Evolutionary conservation across 2,113 vertebrate genomes (phyloP), one percentile per base, ranked within the genome.

Genomic region (Lycocorax pyrrhopterus): DNA sequence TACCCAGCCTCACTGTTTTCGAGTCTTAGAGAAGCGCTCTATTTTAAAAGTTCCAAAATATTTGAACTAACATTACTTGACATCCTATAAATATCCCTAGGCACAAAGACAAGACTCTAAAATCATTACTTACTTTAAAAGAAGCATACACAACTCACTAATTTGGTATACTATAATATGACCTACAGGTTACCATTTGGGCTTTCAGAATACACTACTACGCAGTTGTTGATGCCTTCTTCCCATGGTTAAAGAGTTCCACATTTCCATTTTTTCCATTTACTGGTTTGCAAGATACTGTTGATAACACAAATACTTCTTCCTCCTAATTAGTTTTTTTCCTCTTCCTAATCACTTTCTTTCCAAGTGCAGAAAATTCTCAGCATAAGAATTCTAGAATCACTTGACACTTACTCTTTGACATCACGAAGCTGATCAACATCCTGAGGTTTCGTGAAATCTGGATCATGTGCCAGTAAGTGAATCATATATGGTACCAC

Each of bases 401-500:
- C 33, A 78, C 43, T 44, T 77, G 62, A 32, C 67, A 98, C 99
- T 98, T 98, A 99, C 99, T 99, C 99, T 99, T 99, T 99, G 96
- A 99, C 98, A 96, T 99, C 99, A 98, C 99, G 98, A 92, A 99
- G 98, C 91, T 99, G 99, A 93, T 99, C 99, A 83, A 99, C 98
- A 97, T 99, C 99, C 96, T 99, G 99, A 95, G 98, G 99, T 98
- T 99, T 99, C 94, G 99, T 99, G 97, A 99, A 99, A 97, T 99
- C 99, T 91, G 99, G 99, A 97, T 99, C 99, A 44, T 99, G 99
- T 35, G 99, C 99, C 97, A 99, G 97, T 93, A 99, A 98, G 89
- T 99, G 99, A 98, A 99, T 99, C 99, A 99, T 99, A 86, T 99
- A 99, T 0, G 99, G 99, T 88, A 99, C 99, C 66, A 99, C 99